Evolutionary conservation across 2,797 vertebrate species (phyloP).

Genomic region (Orientallactaga sibirica): DNA sequence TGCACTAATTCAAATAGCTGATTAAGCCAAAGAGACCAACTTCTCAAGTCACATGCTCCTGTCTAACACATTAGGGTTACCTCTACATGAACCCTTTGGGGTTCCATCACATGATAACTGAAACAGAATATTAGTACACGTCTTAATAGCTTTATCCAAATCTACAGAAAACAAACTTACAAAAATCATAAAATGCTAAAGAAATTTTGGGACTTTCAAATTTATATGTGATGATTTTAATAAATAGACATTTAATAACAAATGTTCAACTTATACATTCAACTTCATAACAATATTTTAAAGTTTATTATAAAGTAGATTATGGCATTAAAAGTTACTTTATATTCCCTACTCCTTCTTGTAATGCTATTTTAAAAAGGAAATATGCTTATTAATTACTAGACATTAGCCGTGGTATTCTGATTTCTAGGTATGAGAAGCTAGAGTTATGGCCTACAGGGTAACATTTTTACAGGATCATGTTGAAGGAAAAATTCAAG

Average conservation of each 20-base stretch:
- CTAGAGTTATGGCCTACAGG: constrained; percentile 8
- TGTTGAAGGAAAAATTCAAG: constrained; percentile 58
- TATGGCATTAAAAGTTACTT: constrained; percentile 43
- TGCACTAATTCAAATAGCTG: constrained; percentile 83
- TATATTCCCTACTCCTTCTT: constrained; percentile 34
- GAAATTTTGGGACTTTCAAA: constrained; percentile 70
- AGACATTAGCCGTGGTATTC: constrained; percentile 41
- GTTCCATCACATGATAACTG: constrained; percentile 85
- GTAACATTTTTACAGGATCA: constrained; percentile 59
- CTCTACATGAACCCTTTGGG: constrained; percentile 85
- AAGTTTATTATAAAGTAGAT: constrained; percentile 54
- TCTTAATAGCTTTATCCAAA: constrained; percentile 80
- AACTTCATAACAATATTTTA: constrained; percentile 59
- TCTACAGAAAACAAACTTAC: constrained; percentile 76
- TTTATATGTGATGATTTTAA: constrained; percentile 59
- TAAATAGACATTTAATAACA: constrained; percentile 66
- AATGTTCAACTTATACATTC: constrained; percentile 56
- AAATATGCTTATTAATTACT: constrained; percentile 60
- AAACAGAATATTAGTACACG: constrained; percentile 88
- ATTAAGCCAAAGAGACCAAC: constrained; percentile 85
- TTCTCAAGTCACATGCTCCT: constrained; percentile 84
- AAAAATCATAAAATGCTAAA: constrained; percentile 82
- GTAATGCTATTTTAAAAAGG: constrained; percentile 61
- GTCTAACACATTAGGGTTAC: constrained; percentile 83
- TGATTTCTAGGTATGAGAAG: constrained; percentile 57